Conservation (phyloP, 1,140 invertebrate species). For the Mycetomoellerius zeteki region DNA sequence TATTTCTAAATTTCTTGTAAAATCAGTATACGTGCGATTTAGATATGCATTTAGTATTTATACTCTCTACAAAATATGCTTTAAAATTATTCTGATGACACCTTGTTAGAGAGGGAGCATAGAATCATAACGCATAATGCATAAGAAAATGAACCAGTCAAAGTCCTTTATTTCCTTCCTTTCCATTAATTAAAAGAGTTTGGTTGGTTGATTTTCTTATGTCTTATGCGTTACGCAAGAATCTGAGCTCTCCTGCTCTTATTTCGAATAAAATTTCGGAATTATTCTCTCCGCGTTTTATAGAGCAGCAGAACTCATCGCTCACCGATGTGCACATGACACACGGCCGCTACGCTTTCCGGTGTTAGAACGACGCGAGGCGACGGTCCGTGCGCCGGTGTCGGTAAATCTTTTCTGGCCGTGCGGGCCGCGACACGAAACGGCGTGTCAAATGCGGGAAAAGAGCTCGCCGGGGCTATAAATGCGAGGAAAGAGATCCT, state of each 20-base stretch:
- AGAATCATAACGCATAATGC: too few species aligned
- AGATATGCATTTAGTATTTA: neutral
- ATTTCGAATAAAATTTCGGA: neutral
- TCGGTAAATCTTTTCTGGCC: conserved; percentile 59
- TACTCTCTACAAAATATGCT: neutral
- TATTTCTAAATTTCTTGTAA: neutral
- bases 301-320: neutral
- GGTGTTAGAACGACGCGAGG: conserved; percentile 7
- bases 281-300: neutral
- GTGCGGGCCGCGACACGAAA: conserved; percentile 47
- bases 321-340: conserved; percentile 11
- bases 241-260: too few species aligned
- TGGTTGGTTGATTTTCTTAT: too few species aligned
- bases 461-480: conserved; percentile 53
- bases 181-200: too few species aligned
- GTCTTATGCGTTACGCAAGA: too few species aligned
- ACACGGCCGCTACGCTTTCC: conserved; percentile 2
- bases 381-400: conserved; percentile 25
- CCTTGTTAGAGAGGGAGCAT: too few species aligned
- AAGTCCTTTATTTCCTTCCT: too few species aligned
- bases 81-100: neutral
- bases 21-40: neutral
- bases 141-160: too few species aligned
- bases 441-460: conserved; percentile 63
- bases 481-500: conserved; percentile 62